Evolutionary conservation across 1,140 invertebrate genomes (phyloP), one percentile per base, ranked within the genome.

Genomic region (Platyura marginata): DNA sequence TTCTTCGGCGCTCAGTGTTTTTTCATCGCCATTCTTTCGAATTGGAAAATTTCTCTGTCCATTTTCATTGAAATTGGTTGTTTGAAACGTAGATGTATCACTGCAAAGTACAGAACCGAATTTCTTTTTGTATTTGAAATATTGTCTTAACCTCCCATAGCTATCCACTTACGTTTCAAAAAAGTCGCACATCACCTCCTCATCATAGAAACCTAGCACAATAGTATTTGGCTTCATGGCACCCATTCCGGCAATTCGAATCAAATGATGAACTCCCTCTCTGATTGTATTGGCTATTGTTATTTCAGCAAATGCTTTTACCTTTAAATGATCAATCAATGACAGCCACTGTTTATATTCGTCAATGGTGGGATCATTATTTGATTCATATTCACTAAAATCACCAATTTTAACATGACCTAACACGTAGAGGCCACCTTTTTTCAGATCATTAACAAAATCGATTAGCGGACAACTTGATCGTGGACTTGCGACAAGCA

Each of bases 201-300:
- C 69, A 50, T 92, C 88, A 40, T 90, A 79, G 65, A 97, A 98
- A 4, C 92, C 83, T 34, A 90, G 64, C 32, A 88, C 67, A 42
- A 98, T 85, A 0, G 94, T 98, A 58, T 98, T 98, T 1, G 93
- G 93, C 61, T 98, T 96, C 93, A 98, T 98, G 6, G 94, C 95
- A 3, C 95, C 95, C 50, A 98, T 75, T 9, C 95, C 95, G 13
- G 89, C 83, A 35, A 98, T 65, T 21, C 93, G 70, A 19, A 93
- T 78, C 36, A 98, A 67, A 61, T 99, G 94, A 45, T 89, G 83
- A 4, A 96, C 70, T 18, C 95, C 95, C 50, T 89, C 79, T 10
- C 90, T 70, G 0, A 98, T 77, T 9, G 74, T 77, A 38, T 72
- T 68, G 0, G 91, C 81, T 2, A 97, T 65, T 0, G 93, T 98